Evolutionary conservation across 2,888 invertebrate species (phyloP).

Genomic region (Ptilodon capucinus): DNA sequence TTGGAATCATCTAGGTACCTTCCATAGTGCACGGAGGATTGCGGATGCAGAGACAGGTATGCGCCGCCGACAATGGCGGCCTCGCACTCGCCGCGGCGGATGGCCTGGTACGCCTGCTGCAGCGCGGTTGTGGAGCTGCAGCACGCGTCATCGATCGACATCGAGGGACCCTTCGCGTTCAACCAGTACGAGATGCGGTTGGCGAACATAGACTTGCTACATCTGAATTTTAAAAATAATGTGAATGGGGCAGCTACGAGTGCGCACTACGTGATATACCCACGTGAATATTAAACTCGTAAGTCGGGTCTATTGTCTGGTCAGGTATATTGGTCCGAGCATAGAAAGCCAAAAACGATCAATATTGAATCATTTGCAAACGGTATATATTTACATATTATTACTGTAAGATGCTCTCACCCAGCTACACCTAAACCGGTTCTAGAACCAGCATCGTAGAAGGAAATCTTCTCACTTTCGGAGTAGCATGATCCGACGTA

Average conservation of each 20-base stretch:
- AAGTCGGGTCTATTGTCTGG: too few species aligned
- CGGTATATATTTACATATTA: too few species aligned
- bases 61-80: conserved; percentile 84
- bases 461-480: conserved; percentile 83
- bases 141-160: conserved; percentile 50
- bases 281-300: too few species aligned
- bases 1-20: conserved; percentile 42
- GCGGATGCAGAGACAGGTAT: conserved; percentile 83
- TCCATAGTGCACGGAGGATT: conserved; percentile 50
- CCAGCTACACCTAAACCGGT: conserved; percentile 53
- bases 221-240: conserved; percentile 29
- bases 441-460: conserved; percentile 32
- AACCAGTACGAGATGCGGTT: too few species aligned
- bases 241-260: too few species aligned
- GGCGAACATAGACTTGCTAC: conserved; percentile 51
- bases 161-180: conserved; percentile 52
- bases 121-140: conserved; percentile 54
- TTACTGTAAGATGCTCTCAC: conserved; percentile 32
- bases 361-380: too few species aligned
- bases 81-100: conserved; percentile 55
- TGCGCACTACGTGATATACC: too few species aligned
- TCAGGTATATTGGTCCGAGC: background rate
- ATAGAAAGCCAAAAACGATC: background rate
- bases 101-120: conserved; percentile 52
- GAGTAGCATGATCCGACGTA: conserved; percentile 75